A percentile compares a stretch with the other conserved stretches of the same genome.
Conservation (phyloP, 2,888 invertebrate genomes). For the Platycnemis pennipes region DNA sequence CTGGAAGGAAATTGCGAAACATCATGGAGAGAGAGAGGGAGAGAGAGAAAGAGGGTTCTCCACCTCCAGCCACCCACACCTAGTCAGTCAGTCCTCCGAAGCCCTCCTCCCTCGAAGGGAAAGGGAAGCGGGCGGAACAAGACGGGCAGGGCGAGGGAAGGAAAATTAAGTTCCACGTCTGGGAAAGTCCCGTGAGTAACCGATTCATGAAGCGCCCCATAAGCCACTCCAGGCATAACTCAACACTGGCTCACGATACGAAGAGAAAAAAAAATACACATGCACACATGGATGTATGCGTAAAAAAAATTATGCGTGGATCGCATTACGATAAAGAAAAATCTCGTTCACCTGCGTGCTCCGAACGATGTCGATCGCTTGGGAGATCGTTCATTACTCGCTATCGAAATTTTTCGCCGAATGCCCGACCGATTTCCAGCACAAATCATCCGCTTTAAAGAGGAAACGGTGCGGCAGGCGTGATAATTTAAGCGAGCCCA, state of each 20-base stretch:
- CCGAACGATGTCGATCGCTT: too few relatives aligned
- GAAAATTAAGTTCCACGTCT: background rate
- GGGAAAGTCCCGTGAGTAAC: constrained; percentile 57
- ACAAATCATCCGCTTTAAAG: too few relatives aligned
- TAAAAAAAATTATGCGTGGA: too few relatives aligned
- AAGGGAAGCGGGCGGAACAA: background rate
- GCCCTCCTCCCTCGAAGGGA: background rate
- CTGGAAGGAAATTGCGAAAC: constrained; percentile 57
- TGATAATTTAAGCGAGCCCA: too few relatives aligned
- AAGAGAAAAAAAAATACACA: too few relatives aligned
- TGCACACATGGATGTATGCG: too few relatives aligned
- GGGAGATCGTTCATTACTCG: too few relatives aligned
- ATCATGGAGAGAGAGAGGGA: background rate
- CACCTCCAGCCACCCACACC: background rate
- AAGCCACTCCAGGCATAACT: background rate
- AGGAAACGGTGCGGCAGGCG: too few relatives aligned
- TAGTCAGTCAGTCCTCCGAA: background rate
- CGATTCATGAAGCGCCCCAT: background rate
- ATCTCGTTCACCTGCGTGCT: too few relatives aligned
- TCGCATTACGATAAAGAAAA: too few relatives aligned
- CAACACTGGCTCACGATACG: background rate
- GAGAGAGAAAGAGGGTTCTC: background rate
- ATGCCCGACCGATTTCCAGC: too few relatives aligned
- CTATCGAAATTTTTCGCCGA: too few relatives aligned
- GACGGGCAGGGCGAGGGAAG: background rate